A percentile compares a stretch with the other conserved stretches of the same genome.
phyloP scores from a whole-genome alignment of 2,888 invertebrate species.

The Zaprionus obscuricornis region DNA sequence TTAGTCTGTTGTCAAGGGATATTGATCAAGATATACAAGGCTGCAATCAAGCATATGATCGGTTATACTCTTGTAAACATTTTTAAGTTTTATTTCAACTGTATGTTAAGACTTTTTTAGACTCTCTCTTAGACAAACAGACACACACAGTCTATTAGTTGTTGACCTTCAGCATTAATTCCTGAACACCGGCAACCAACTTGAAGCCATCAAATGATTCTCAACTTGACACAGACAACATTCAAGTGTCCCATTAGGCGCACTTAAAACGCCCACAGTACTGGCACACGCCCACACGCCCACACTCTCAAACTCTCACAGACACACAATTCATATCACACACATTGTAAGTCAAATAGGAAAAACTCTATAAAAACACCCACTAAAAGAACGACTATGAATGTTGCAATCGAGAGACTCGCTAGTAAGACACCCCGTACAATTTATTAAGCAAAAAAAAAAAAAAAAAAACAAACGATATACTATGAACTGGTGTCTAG shows the following conservation, averaged over 20 bases:
- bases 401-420: too few species aligned
- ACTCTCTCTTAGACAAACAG: too few species aligned
- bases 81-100: too few species aligned
- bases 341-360: conserved; percentile 29
- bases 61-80: too few species aligned
- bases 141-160: conserved; percentile 8
- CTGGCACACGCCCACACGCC: conserved; percentile 13
- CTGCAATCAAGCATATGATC: too few species aligned
- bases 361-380: conserved; percentile 68
- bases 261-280: conserved; percentile 65
- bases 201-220: conserved; percentile 39
- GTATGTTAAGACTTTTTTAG: too few species aligned
- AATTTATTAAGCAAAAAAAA: too few species aligned
- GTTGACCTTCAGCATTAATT: conserved; percentile 53
- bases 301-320: conserved; percentile 6
- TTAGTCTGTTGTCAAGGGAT: too few species aligned
- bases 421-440: too few species aligned
- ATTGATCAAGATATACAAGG: too few species aligned
- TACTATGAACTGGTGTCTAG: too few species aligned
- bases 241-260: conserved; percentile 61
- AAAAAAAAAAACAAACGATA: too few species aligned
- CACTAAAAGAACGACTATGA: conserved; percentile 60
- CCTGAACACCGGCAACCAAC: conserved; percentile 16
- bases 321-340: conserved; percentile 21
- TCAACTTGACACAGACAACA: conserved; percentile 51